Evolutionary conservation across 2,888 invertebrate genomes (phyloP), one percentile per base, ranked within the genome.

Genomic region (Drosophila neonasuta): DNA sequence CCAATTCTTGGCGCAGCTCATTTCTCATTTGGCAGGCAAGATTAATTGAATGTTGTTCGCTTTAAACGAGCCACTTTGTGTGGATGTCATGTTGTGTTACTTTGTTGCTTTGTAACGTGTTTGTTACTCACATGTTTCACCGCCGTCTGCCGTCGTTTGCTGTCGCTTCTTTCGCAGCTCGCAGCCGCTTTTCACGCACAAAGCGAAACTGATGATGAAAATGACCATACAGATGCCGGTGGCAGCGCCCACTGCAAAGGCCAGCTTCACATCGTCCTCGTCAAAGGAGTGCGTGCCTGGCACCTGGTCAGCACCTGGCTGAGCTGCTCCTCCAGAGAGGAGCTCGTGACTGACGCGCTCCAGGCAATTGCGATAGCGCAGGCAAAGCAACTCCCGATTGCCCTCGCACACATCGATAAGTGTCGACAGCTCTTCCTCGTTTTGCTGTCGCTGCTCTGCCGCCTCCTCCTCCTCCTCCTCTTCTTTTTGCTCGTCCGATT

Each of bases 211-310:
- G 4, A 87, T 68, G 49, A 89, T 79, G 46, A 84, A 85, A 13
- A 87, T 82, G 45, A 88, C 79, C 56, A 81, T 58, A 15, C 88
- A 83, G 34, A 88, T 74, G 44, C 90, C 90, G 2, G 89, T 70
- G 13, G 86, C 84, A 2, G 81, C 74, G 2, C 90, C 90, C 52
- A 89, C 79, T 1, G 88, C 72, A 45, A 90, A 90, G 11, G 86
- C 88, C 63, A 90, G 77, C 56, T 86, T 83, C 7, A 90, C 68
- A 60, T 89, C 89, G 45, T 87, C 71, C 63, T 86, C 79, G 10
- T 87, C 83, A 50, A 79, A 88, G 60, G 70, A 68, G 30, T 74
- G 82, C 1, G 70, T 30, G 39, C 68, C 66, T 34, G 61, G 59
- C 29, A 75, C 42, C 49, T 29, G 60, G 36, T 74, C 57, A 2